Evolutionary conservation across 2,113 vertebrate species (phyloP), one percentile per base, ranked within the genome.

Genomic region (Mastomys natalensis): DNA sequence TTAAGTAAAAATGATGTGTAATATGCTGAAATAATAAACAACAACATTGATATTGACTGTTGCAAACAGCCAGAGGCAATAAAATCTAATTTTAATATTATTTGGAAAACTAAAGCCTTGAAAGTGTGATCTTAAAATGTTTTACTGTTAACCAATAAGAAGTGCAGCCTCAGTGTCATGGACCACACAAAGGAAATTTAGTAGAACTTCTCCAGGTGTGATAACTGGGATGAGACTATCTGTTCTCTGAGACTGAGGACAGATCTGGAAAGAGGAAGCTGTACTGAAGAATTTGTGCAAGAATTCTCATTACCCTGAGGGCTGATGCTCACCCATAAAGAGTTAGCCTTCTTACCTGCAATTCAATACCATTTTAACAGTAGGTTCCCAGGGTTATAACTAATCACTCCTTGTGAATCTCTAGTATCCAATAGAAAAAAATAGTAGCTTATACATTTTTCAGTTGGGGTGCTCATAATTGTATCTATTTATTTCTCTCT

Each of bases 171-270:
- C 45, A 66, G 13, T 2, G 2, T 0, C 8, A 91, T 29, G 40
- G 15, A 2, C 31, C 51, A 11, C 1, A 51, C 34, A 70, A 40
- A 15, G 3, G 40, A 0, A 55, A 94, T 78, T 90, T 43, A 78
- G 16, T 64, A 4, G 70, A n/a, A 58, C 7, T 81, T 77, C 11
- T 60, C 4, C 8, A 58, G n/a, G 0, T 22, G 11, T 7, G 37
- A 0, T 17, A 24, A 72, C 34, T 13, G 89, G 72, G 2, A 58
- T 31, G 31, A 51, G 7, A 62, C 31, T 51, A 19, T 2, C 7
- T 70, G 7, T 19, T 84, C 15, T 0, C 53, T 48, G 13, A 34
- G 43, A 19, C 22, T 45, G 0, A 0, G 4, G 16, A 53, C 70
- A 5, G 26, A 45, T 12, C 19, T 19, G 31, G 0, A 7, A 43